These are phyloP conservation scores for Mormyrops attenuatus DNA, from an alignment of 2,797 vertebrate species.

Conservation along the genomic window DNA sequence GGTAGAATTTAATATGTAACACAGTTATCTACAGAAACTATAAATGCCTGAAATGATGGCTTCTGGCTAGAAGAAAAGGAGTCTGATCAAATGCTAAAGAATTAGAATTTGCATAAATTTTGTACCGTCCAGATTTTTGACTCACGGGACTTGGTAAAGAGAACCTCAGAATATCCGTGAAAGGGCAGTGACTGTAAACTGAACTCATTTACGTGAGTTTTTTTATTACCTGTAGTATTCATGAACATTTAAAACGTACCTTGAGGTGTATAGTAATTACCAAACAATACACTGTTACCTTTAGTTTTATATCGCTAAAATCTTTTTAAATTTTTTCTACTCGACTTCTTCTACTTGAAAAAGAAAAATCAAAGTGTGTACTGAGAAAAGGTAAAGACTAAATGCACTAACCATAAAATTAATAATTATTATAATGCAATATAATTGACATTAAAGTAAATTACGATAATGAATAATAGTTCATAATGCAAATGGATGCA, in stretches of 20 bases:
- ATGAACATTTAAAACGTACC: neutral
- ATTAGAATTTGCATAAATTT: neutral
- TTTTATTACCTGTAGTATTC: neutral
- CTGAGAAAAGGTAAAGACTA: constrained; percentile 47
- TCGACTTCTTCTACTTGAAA: constrained; percentile 27
- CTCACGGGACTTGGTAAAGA: neutral
- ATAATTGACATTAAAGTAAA: neutral
- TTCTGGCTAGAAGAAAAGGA: neutral
- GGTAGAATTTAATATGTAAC: neutral
- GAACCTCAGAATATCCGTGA: neutral
- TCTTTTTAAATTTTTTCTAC: neutral
- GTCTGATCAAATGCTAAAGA: neutral
- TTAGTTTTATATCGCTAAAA: neutral
- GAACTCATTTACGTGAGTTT: neutral
- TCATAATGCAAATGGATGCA: neutral
- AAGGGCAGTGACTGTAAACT: neutral
- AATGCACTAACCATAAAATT: neutral
- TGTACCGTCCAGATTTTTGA: neutral
- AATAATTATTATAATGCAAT: neutral
- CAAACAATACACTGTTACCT: neutral
- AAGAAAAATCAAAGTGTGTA: constrained; percentile 30
- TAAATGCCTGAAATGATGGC: neutral
- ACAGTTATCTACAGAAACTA: neutral
- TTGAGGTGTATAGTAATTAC: neutral
- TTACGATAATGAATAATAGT: neutral